Conservation (phyloP, 2,888 invertebrate genomes). For the Trachelus troglodyta region DNA sequence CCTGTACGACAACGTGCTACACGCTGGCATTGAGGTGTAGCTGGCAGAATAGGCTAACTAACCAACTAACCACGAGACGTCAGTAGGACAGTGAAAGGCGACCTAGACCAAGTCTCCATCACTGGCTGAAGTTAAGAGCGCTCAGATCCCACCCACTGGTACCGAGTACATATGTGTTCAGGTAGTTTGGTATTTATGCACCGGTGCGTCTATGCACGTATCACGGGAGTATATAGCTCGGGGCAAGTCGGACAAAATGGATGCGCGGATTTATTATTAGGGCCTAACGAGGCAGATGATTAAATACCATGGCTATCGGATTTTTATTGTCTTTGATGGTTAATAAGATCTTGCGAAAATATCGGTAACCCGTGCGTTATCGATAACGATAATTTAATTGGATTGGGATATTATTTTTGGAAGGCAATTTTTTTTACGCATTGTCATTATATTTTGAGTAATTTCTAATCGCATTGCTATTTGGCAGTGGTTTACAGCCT, state of each 20-base stretch:
- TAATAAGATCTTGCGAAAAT: neutral
- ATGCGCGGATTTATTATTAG: neutral
- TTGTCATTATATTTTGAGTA: neutral
- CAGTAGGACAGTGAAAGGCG: slow-evolving; percentile 63
- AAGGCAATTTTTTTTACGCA: no score
- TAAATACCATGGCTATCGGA: neutral
- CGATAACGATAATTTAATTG: neutral
- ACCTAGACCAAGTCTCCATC: slow-evolving; percentile 58
- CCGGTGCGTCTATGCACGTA: neutral
- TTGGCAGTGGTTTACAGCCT: neutral
- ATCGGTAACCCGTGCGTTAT: neutral
- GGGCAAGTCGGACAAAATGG: neutral
- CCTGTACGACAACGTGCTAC: slow-evolving; percentile 36
- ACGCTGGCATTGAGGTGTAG: slow-evolving; percentile 50
- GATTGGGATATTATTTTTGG: no score
- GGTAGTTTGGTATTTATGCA: neutral
- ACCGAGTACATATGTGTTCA: neutral
- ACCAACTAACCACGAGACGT: slow-evolving; percentile 50
- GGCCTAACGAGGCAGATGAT: neutral
- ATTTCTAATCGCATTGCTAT: neutral
- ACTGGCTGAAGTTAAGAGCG: slow-evolving; percentile 14
- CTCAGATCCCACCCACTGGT: neutral
- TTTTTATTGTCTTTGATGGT: neutral
- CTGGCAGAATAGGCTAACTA: slow-evolving; percentile 48
- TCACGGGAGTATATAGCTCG: neutral